Evolutionary conservation across 2,888 invertebrate genomes (phyloP).

Genomic region (Drosophila diplacantha): DNA sequence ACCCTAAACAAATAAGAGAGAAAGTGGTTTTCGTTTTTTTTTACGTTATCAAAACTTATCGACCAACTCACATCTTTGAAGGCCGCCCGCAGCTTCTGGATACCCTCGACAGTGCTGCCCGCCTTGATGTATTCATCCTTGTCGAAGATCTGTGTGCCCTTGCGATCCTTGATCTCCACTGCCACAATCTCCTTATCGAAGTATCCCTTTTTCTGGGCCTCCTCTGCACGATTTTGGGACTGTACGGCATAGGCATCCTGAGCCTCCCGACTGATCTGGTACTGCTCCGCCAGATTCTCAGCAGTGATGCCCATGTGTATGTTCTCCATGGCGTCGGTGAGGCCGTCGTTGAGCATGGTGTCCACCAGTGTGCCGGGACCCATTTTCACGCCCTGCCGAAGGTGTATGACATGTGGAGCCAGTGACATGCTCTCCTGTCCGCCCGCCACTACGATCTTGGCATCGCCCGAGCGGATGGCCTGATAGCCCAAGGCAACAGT

Average conservation of each 20-base stretch:
- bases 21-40: neutral
- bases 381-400: conserved; percentile 83
- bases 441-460: conserved; percentile 84
- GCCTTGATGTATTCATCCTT: conserved; percentile 85
- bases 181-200: conserved; percentile 86
- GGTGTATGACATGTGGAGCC: conserved; percentile 83
- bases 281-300: conserved; percentile 86
- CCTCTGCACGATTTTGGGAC: conserved; percentile 83
- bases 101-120: conserved; percentile 80
- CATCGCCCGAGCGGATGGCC: conserved; percentile 83
- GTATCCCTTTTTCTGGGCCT: conserved; percentile 81
- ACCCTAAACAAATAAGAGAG: conserved; percentile 73
- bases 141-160: conserved; percentile 78
- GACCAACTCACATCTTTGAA: conserved; percentile 80
- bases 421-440: conserved; percentile 91
- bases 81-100: conserved; percentile 82
- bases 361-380: conserved; percentile 83
- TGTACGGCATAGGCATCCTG: conserved; percentile 85
- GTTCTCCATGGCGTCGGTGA: conserved; percentile 85
- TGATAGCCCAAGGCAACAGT: conserved; percentile 83
- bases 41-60: neutral
- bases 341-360: conserved; percentile 83
- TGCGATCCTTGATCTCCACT: conserved; percentile 80
- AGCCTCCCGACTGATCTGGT: conserved; percentile 81
- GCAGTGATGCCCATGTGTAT: conserved; percentile 91